These are phyloP conservation scores for Struthidea cinerea DNA, from an alignment of 2,113 vertebrate genomes.

Conservation along the genomic window DNA sequence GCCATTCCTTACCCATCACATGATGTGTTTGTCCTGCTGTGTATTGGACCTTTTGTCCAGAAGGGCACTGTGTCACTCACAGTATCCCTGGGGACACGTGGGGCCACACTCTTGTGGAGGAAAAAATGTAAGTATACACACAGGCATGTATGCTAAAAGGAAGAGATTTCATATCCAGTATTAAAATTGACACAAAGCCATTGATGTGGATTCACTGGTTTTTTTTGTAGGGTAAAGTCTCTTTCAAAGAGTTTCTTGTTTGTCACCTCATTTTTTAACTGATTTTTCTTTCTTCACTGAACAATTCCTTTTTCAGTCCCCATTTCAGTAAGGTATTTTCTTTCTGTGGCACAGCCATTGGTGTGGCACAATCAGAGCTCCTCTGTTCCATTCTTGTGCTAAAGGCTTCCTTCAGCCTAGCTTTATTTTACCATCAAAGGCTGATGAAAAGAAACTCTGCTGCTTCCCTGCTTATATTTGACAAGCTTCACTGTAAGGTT, in stretches of 20 bases:
- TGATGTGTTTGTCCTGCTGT: background rate
- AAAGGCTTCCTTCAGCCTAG: background rate
- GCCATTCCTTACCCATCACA: background rate
- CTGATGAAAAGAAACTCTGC: background rate
- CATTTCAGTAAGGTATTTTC: background rate
- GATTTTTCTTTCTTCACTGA: background rate
- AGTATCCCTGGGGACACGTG: background rate
- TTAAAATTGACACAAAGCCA: background rate
- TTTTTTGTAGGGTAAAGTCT: background rate
- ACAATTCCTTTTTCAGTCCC: background rate
- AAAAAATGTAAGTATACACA: background rate
- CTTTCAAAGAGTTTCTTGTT: background rate
- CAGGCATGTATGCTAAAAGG: background rate
- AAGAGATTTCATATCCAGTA: background rate
- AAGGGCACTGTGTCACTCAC: background rate
- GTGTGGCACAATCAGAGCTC: background rate
- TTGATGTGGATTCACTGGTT: background rate
- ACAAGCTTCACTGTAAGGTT: background rate
- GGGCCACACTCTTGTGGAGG: background rate
- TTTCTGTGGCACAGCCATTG: background rate
- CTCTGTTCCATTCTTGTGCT: constrained; percentile 7
- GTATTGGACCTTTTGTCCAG: background rate
- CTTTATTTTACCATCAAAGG: constrained; percentile 8
- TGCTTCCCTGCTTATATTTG: background rate
- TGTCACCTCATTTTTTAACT: background rate